These are phyloP conservation scores for Porites lutea DNA, from an alignment of 64 coral and sea anemone species.

Conservation along the genomic window DNA sequence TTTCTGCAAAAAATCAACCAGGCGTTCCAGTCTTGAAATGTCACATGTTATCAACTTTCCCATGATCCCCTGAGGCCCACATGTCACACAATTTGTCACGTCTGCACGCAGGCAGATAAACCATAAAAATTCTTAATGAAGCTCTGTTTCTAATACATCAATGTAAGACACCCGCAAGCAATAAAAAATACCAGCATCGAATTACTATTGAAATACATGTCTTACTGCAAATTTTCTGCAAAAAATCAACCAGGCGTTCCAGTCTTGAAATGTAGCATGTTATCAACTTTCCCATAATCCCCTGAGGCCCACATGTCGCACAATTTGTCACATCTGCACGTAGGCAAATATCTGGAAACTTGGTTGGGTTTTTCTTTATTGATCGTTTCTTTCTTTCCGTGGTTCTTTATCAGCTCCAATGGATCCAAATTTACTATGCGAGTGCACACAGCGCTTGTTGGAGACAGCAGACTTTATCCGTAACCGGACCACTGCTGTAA, in stretches of 20 bases:
- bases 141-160: background rate
- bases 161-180: too few species aligned
- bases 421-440: conserved; percentile 19
- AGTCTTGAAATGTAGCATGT: background rate
- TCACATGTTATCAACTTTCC: background rate
- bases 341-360: too few species aligned
- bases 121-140: too few species aligned
- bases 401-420: background rate
- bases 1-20: too few species aligned
- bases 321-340: background rate
- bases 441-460: conserved; percentile 20
- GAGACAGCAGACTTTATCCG: conserved; percentile 20
- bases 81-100: too few species aligned
- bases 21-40: too few species aligned
- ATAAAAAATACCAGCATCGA: too few species aligned
- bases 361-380: too few species aligned
- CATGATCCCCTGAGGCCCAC: background rate
- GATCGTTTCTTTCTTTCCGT: too few species aligned
- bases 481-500: conserved; percentile 8
- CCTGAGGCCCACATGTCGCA: background rate
- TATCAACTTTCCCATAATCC: background rate
- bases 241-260: too few species aligned
- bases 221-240: too few species aligned
- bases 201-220: too few species aligned
- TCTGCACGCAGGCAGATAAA: background rate